phyloP scores from a whole-genome alignment of 2,797 vertebrate species.

The Lates japonicus region DNA sequence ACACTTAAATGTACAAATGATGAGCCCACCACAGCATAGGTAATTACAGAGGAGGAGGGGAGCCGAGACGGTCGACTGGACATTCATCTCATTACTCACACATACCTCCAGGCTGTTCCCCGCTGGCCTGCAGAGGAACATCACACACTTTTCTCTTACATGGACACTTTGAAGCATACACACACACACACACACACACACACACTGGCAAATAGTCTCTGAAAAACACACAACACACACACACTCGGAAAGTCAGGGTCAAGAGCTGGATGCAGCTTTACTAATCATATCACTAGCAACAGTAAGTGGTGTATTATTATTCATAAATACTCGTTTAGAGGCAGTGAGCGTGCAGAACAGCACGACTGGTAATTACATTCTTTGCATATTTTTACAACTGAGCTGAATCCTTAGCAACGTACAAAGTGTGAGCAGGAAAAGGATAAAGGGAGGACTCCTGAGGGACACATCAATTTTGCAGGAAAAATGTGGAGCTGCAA shows the following conservation, averaged over 20 bases:
- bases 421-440: neutral
- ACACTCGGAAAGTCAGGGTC: neutral
- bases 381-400: neutral
- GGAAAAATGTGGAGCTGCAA: neutral
- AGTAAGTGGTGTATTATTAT: neutral
- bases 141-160: slow-evolving; percentile 13
- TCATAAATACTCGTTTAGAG: neutral
- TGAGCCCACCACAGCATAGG: slow-evolving; percentile 17
- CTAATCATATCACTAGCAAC: slow-evolving; percentile 10
- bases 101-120: slow-evolving; percentile 43
- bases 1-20: neutral
- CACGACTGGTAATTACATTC: neutral
- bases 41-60: slow-evolving; percentile 63
- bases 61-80: slow-evolving; percentile 59
- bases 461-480: neutral
- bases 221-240: slow-evolving; percentile 21
- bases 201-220: neutral
- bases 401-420: neutral
- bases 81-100: slow-evolving; percentile 59
- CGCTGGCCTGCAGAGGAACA: slow-evolving; percentile 24
- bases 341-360: neutral
- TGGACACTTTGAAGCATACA: neutral
- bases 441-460: neutral
- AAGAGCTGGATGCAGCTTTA: neutral
- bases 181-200: slow-evolving; percentile 19